phyloP scores from a whole-genome alignment of 2,888 invertebrate species.

The Agrotis ipsilon region DNA sequence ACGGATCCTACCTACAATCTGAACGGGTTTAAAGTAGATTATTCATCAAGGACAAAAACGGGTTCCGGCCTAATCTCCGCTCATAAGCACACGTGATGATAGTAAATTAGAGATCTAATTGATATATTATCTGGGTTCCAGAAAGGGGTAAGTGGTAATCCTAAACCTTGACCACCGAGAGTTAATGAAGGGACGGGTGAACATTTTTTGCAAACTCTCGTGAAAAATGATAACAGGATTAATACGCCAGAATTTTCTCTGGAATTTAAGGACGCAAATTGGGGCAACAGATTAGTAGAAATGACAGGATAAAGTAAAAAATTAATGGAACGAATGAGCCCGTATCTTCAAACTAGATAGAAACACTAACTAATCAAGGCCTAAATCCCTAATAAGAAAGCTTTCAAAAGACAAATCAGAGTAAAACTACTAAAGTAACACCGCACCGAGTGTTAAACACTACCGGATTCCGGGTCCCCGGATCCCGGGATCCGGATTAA shows the following conservation, averaged over 20 bases:
- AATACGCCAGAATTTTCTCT: background rate
- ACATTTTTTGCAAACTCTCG: conserved; percentile 8
- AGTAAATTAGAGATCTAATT: conserved; percentile 68
- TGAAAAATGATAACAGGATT: conserved; percentile 1
- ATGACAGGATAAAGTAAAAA: background rate
- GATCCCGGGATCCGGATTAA: conserved; percentile 72
- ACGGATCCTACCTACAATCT: conserved; percentile 37
- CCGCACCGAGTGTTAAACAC: conserved; percentile 63
- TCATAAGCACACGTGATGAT: conserved; percentile 54
- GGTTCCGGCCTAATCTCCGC: conserved; percentile 50
- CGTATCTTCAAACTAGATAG: background rate
- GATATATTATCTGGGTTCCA: conserved; percentile 64
- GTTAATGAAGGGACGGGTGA: conserved; percentile 16
- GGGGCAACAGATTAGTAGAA: background rate
- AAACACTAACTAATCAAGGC: conserved; percentile 21
- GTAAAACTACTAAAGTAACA: conserved; percentile 34
- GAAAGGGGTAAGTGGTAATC: conserved; percentile 49
- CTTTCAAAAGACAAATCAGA: conserved; percentile 33
- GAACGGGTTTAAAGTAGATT: conserved; percentile 52
- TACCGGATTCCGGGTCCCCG: conserved; percentile 27
- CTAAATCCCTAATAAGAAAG: conserved; percentile 32
- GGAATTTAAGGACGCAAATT: background rate
- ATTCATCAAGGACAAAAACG: conserved; percentile 62
- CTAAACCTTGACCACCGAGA: conserved; percentile 22
- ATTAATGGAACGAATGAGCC: background rate